Base-by-base conservation (phyloP, 2,888 invertebrate species). In the Prenolepis imparis region DNA sequence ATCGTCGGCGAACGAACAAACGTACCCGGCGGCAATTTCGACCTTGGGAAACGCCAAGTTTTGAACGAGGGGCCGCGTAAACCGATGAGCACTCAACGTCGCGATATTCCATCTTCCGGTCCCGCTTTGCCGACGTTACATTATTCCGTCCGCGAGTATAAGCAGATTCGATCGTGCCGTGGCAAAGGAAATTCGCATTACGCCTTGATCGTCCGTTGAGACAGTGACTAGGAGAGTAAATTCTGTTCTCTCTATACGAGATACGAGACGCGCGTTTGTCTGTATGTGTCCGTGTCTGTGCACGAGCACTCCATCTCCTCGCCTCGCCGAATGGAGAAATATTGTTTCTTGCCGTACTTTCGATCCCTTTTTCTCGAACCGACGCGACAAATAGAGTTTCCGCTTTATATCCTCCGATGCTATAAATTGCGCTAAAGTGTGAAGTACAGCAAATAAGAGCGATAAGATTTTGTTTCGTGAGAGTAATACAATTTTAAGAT, bases 131-230 rank as follows among this genome's bases (percentile, higher is more conserved):
- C 80, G 84, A 44, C 67, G 84, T 90, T 87, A 88, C 90, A 81
- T 90, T 88, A 88, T 87, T 88, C 82, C 74, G 63, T 57, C 82
- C 82, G 85, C 81, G 90, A 86, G 84, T 86, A 80, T 88, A 89
- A 90, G 85, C 87, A 87, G 88, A 86, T 88, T 90, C 87, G 91
- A 86, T 91, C 90, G 90, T 91, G 90, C 84, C 85, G 74, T 57
- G 75, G 90, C 91, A 90, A 91, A 91, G 89, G 87, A 89, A 90
- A 89, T 88, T 90, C 88, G 87, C 85, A 91, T 91, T 91, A 91
- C 81, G 82, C 11, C 59, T 75, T 80, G 85, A 88, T 89, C 89
- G 84, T 61, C 66, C 75, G 74, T 70, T 66, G 88, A 87, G 84
- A 84, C 83, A 78, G 82, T 82, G 86, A 86, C 86, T 88, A 32